Evolutionary conservation across 2,113 vertebrate species (phyloP), one percentile per base, ranked within the genome.

Genomic region (Vidua chalybeata): DNA sequence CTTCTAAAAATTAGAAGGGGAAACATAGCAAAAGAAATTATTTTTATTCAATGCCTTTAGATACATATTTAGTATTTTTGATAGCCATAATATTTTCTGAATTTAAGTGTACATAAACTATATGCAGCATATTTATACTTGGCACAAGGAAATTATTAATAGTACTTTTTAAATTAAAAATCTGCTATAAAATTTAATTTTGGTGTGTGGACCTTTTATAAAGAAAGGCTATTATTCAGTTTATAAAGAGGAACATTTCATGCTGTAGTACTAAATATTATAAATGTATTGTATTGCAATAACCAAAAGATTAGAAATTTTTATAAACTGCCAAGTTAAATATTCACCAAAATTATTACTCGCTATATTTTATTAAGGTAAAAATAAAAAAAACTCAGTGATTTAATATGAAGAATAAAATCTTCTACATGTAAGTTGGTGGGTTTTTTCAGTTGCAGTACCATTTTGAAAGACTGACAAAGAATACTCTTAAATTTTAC

Each of bases 291-390:
- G 6, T 56, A 52, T 35, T 86, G 54, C 67, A 92, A 80, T 35
- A 78, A n/a, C 9, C 43, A 94, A 15, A 26, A 89, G 39, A 68
- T 24, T 81, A 67, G 28, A 91, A 39, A 26, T 51, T 69, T 96
- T 87, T 62, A 39, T 81, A 61, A 79, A 63, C 10, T 84, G 6
- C 45, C 31, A 73, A 28, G 30, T 80, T 72, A 71, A 74, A 35
- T 88, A 45, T 46, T 93, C 78, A 68, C 33, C n/a, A 93, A 86
- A 96, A 67, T 73, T 91, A 90, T 90, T 89, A 45, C 3, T 87
- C 63, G 35, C 4, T 75, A 48, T 67, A 37, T 89, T 74, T 83
- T 52, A 52, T 39, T 87, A 61, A 45, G 12, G 19, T 84, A 85
- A 63, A 31, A 85, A 67, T 59, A 77, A 31, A 56, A 41, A 62